phyloP scores from a whole-genome alignment of 53 echinoderm and acorn worm species.

The Luidia sarsii region DNA sequence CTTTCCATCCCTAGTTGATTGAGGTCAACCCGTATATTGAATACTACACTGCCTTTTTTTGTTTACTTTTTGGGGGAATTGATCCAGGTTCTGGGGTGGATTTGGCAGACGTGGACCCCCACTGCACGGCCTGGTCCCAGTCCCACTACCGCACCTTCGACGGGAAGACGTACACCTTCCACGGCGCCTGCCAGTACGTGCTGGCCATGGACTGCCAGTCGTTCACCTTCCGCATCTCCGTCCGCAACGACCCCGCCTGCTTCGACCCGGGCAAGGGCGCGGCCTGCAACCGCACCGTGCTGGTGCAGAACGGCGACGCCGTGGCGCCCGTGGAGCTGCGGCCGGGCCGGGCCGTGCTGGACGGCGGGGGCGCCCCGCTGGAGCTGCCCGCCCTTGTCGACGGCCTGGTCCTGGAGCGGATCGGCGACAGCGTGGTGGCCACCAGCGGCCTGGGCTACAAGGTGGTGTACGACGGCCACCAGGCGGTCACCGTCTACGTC shows the following conservation, averaged over 20 bases:
- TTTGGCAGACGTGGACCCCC: slow-evolving; percentile 4
- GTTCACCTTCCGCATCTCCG: slow-evolving; percentile 75
- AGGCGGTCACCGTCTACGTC: slow-evolving; percentile 61
- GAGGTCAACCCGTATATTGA: not conserved
- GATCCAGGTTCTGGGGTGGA: not conserved
- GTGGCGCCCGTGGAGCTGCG: slow-evolving; percentile 42
- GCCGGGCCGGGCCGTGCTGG: slow-evolving; percentile 51
- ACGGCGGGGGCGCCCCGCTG: slow-evolving; percentile 29
- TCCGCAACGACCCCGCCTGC: slow-evolving; percentile 75
- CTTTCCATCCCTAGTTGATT: not conserved
- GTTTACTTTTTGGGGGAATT: no score
- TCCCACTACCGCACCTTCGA: slow-evolving; percentile 78
- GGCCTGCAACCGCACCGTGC: slow-evolving; percentile 56
- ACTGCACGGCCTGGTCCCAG: slow-evolving; percentile 81
- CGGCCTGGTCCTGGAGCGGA: slow-evolving; percentile 70
- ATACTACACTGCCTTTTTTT: not conserved
- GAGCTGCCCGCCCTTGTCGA: slow-evolving; percentile 57
- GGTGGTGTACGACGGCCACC: slow-evolving; percentile 67
- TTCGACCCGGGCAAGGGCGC: slow-evolving; percentile 27
- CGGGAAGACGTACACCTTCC: slow-evolving; percentile 70
- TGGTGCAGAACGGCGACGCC: slow-evolving; percentile 68
- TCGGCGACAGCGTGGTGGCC: slow-evolving; percentile 67
- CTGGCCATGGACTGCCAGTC: slow-evolving; percentile 70
- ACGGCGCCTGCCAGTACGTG: slow-evolving; percentile 72
- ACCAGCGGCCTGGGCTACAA: slow-evolving; percentile 79